Conservation (phyloP, 2,113 vertebrate genomes). For the Collichthys lucidus region DNA sequence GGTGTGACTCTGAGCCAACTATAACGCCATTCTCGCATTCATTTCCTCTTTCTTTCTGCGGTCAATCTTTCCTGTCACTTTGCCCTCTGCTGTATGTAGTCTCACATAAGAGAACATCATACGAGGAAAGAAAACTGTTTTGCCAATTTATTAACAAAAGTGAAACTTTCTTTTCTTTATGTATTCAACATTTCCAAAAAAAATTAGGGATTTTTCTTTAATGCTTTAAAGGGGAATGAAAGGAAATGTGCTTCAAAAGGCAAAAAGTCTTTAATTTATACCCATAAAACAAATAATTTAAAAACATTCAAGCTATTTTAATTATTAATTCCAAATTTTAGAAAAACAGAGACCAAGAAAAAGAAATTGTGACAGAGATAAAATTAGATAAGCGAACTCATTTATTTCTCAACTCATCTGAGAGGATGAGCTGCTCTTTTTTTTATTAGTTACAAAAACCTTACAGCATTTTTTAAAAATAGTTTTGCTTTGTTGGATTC, state of each 20-base stretch:
- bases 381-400: constrained; percentile 40
- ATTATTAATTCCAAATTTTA: constrained; percentile 64
- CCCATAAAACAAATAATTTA: constrained; percentile 53
- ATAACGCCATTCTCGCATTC: constrained; percentile 15
- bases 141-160: constrained; percentile 18
- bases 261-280: constrained; percentile 55
- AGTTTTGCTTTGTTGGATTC: background rate
- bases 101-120: background rate
- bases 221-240: constrained; percentile 36
- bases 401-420: constrained; percentile 3
- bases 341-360: constrained; percentile 35
- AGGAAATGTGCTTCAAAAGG: constrained; percentile 57
- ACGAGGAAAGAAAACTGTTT: constrained; percentile 11
- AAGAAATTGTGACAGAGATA: constrained; percentile 37
- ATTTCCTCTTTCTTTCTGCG: constrained; percentile 19
- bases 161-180: constrained; percentile 36
- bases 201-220: too few relatives aligned
- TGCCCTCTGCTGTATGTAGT: background rate
- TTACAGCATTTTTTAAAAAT: background rate
- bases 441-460: constrained; percentile 4
- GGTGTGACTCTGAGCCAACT: constrained; percentile 27
- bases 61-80: constrained; percentile 12
- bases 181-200: constrained; percentile 23
- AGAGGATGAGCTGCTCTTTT: constrained; percentile 11
- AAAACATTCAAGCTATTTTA: constrained; percentile 56